A percentile compares a stretch with the other conserved stretches of the same genome.
phyloP scores from a whole-genome alignment of 2,797 vertebrate species.

The Mionectes olivaceus region DNA sequence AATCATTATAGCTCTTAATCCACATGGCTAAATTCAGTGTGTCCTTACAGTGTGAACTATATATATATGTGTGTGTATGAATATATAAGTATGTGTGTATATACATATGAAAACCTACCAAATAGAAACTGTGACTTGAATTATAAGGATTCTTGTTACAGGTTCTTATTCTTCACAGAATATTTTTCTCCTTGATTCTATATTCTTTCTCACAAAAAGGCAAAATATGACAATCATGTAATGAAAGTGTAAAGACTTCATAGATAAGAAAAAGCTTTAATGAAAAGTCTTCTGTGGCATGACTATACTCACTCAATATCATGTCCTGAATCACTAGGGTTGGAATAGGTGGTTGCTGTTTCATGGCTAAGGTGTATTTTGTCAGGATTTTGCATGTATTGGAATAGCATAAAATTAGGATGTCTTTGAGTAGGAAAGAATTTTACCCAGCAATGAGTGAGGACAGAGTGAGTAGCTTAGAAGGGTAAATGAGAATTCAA shows the following conservation, averaged over 20 bases:
- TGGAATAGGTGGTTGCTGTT: background rate
- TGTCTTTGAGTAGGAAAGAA: background rate
- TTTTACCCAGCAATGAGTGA: fast-evolving
- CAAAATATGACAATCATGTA: background rate
- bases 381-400: background rate
- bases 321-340: background rate
- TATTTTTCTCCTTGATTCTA: background rate
- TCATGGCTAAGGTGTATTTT: background rate
- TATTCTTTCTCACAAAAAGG: background rate
- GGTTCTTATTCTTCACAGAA: background rate
- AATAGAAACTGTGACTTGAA: background rate
- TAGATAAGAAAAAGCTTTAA: background rate
- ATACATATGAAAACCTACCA: background rate
- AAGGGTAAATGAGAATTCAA: background rate
- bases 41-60: background rate
- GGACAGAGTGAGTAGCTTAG: background rate
- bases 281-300: background rate
- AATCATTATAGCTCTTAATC: background rate
- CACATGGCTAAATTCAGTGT: background rate
- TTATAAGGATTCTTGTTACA: background rate
- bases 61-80: background rate
- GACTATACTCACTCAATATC: background rate
- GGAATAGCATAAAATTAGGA: background rate
- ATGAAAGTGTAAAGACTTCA: background rate
- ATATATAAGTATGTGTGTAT: background rate